Evolutionary conservation across 1,140 invertebrate species (phyloP).

Genomic region (Leptoteleia sp.): DNA sequence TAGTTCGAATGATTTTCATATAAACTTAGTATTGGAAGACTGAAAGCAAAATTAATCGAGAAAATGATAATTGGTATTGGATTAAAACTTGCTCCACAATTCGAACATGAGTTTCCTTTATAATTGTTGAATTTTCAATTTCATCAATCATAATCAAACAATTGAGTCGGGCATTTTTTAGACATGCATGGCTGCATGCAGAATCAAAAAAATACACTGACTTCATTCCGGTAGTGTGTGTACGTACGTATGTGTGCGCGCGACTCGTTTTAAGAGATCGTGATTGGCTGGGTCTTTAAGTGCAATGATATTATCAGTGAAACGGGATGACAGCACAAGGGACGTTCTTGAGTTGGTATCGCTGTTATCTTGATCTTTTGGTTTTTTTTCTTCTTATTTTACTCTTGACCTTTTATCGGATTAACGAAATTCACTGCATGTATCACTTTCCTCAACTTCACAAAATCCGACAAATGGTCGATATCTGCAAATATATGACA

Average conservation of each 20-base stretch:
- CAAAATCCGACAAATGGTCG: conserved; percentile 34
- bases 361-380: conserved; percentile 36
- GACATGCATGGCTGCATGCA: conserved; percentile 77
- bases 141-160: conserved; percentile 26
- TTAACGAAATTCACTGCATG: conserved; percentile 52
- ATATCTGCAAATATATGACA: neutral
- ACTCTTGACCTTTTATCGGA: conserved; percentile 34
- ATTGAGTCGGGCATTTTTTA: conserved; percentile 56
- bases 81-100: no score
- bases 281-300: conserved; percentile 54
- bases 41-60: no score
- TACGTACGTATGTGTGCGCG: conserved; percentile 64
- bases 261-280: conserved; percentile 58
- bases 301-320: conserved; percentile 46
- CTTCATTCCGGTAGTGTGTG: conserved; percentile 70
- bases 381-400: conserved; percentile 31
- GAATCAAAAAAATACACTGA: conserved; percentile 68
- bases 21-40: no score
- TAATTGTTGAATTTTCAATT: conserved; percentile 16
- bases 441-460: conserved; percentile 20
- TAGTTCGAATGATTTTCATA: no score
- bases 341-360: conserved; percentile 34
- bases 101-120: neutral
- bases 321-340: conserved; percentile 34
- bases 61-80: no score